Conservation (phyloP, 2,797 vertebrate species). For the Melopsittacus undulatus region DNA sequence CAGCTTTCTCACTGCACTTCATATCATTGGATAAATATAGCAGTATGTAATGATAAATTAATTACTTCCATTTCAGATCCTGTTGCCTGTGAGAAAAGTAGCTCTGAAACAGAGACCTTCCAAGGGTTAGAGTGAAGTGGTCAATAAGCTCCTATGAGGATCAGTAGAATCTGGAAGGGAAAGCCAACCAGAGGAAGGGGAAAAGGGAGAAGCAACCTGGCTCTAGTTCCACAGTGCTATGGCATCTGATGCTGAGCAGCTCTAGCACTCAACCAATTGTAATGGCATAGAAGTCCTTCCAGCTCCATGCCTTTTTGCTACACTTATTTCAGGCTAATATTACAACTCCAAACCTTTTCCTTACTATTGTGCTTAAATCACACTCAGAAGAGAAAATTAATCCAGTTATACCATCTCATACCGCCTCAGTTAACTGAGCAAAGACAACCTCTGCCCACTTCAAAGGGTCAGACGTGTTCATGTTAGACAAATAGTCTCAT, state of each 20-base stretch:
- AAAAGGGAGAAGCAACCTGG: not conserved
- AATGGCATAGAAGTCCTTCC: not conserved
- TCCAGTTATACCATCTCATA: not conserved
- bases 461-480: not conserved
- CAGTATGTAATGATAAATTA: not conserved
- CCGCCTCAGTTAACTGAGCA: not conserved
- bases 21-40: not conserved
- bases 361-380: not conserved
- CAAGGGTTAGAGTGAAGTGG: not conserved
- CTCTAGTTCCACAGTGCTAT: not conserved
- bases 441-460: not conserved
- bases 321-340: not conserved
- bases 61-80: not conserved
- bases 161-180: not conserved
- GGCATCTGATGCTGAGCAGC: not conserved
- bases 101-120: not conserved
- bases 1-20: not conserved
- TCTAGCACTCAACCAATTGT: not conserved
- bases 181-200: not conserved
- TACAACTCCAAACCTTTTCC: not conserved
- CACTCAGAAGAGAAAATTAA: not conserved
- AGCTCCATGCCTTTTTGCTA: not conserved
- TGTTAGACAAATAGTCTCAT: not conserved
- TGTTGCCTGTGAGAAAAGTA: not conserved
- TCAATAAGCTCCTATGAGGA: conserved; percentile 18